Evolutionary conservation across 2,888 invertebrate genomes (phyloP).

Genomic region (Ophion costatus): DNA sequence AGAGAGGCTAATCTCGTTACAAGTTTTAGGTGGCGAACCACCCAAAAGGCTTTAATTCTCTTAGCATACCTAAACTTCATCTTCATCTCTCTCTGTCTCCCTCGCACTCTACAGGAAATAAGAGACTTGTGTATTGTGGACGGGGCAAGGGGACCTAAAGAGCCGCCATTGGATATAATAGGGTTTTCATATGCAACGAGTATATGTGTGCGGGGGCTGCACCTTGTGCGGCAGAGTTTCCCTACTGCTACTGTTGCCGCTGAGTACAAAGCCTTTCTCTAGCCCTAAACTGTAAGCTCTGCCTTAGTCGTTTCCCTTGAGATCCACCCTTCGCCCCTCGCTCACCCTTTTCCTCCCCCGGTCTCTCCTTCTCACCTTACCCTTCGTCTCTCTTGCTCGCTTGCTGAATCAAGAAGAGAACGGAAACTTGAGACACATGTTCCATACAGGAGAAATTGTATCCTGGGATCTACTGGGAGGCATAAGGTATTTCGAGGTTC

Average conservation of each 20-base stretch:
- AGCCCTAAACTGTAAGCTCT: conserved; percentile 64
- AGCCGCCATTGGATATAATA: conserved; percentile 48
- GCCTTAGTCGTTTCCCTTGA: conserved; percentile 62
- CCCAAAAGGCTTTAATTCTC: conserved; percentile 58
- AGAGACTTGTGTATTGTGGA: conserved; percentile 52
- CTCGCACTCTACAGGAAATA: conserved; percentile 51
- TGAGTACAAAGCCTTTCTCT: conserved; percentile 62
- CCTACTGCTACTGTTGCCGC: conserved; percentile 48
- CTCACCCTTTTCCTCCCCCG: conserved; percentile 14
- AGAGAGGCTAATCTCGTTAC: conserved; percentile 50
- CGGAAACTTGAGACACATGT: conserved; percentile 58
- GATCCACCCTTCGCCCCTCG: conserved; percentile 19
- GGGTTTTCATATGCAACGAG: conserved; percentile 58
- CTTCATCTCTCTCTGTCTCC: conserved; percentile 32
- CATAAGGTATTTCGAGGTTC: conserved; percentile 18
- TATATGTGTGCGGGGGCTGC: conserved; percentile 21
- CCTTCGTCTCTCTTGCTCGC: conserved; percentile 10
- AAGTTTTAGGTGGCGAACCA: conserved; percentile 60
- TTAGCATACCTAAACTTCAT: conserved; percentile 42
- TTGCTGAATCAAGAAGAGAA: conserved; percentile 40
- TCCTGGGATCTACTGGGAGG: conserved; percentile 31
- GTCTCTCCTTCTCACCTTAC: background rate
- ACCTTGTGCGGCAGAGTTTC: conserved; percentile 52
- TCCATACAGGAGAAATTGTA: conserved; percentile 35
- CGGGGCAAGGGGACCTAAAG: conserved; percentile 24